Percentiles rank a stretch among this genome's conserved stretches.
These are phyloP conservation scores for Temnopleurus reevesii DNA, from an alignment of 53 echinoderm and acorn worm species.

Conservation along the genomic window DNA sequence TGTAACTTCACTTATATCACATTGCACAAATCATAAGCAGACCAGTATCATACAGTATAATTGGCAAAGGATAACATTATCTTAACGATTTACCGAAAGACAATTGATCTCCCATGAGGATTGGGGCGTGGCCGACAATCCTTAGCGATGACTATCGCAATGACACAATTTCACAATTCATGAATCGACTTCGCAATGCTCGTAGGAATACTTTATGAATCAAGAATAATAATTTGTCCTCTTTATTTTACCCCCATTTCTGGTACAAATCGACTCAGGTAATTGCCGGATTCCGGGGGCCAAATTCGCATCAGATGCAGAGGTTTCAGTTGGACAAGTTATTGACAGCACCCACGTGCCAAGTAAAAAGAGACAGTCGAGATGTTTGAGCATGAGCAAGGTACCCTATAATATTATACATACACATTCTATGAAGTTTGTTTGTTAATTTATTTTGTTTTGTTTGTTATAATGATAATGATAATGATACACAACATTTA, in stretches of 20 bases:
- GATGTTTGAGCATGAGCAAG: no score
- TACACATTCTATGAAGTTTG: no score
- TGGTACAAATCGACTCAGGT: background rate
- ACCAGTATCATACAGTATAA: background rate
- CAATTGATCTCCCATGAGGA: background rate
- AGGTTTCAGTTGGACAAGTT: background rate
- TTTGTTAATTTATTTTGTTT: no score
- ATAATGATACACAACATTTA: no score
- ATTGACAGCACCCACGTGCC: background rate
- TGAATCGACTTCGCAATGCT: background rate
- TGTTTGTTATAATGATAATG: no score
- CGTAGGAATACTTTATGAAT: background rate
- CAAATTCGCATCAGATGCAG: background rate
- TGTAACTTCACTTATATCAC: no score
- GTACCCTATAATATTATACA: no score
- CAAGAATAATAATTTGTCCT: background rate
- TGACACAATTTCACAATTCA: background rate
- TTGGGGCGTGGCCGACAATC: background rate
- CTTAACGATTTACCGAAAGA: background rate
- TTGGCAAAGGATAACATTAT: background rate
- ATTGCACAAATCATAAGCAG: background rate
- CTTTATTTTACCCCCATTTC: slow-evolving; percentile 14
- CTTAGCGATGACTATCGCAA: background rate
- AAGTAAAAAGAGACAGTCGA: no score
- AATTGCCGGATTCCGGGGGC: background rate